Conservation (phyloP, 2,797 vertebrate genomes). For the Austrolebias charrua region DNA sequence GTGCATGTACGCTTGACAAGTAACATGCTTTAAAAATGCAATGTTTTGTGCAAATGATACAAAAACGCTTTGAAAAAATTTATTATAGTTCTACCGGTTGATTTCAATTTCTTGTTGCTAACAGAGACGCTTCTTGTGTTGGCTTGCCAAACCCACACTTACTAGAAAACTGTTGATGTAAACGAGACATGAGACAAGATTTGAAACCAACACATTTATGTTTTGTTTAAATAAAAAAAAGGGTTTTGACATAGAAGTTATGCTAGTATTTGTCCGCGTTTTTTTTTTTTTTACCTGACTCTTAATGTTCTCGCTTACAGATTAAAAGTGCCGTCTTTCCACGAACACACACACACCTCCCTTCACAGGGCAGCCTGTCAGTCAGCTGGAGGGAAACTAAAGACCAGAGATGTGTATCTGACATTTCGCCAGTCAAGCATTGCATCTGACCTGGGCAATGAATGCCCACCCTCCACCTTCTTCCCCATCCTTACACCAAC, state of each 20-base stretch:
- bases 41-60: background rate
- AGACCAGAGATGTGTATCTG: slow-evolving; percentile 71
- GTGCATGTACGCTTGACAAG: background rate
- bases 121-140: background rate
- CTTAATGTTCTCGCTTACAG: background rate
- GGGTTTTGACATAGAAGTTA: too few species aligned
- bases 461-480: slow-evolving; percentile 42
- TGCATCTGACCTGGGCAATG: slow-evolving; percentile 67
- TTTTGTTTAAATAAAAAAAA: too few species aligned
- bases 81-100: background rate
- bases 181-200: background rate
- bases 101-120: slow-evolving; percentile 6
- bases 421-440: slow-evolving; percentile 68
- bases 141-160: background rate
- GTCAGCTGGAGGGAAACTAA: slow-evolving; percentile 63
- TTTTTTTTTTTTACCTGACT: background rate
- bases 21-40: too few species aligned
- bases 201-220: background rate
- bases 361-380: slow-evolving; percentile 56
- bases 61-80: background rate
- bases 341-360: slow-evolving; percentile 14
- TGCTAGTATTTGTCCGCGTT: background rate
- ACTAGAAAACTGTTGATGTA: background rate
- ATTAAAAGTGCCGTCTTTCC: background rate
- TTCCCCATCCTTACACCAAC: slow-evolving; percentile 17